Evolutionary conservation across 2,113 vertebrate species (phyloP).

Genomic region (Psophia crepitans): DNA sequence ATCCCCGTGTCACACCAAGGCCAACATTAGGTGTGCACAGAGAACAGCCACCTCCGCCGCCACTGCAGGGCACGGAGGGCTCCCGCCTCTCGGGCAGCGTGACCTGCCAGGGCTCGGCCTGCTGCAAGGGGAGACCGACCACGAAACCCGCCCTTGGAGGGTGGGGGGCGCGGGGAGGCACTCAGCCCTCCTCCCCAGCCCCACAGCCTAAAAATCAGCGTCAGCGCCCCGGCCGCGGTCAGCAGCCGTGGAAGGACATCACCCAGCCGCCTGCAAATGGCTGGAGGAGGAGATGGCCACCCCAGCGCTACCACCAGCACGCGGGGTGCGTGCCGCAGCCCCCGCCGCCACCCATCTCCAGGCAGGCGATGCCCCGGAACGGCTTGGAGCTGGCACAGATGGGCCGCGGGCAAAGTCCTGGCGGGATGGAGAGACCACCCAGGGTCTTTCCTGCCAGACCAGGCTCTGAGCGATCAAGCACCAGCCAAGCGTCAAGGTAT

Average conservation of each 20-base stretch:
- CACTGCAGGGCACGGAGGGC: accelerated
- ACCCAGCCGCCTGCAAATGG: accelerated
- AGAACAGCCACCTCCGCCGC: neutral
- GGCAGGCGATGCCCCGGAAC: accelerated
- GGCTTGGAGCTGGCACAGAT: accelerated
- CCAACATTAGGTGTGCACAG: accelerated
- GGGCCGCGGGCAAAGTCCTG: accelerated
- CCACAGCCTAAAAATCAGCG: neutral
- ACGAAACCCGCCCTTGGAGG: too few relatives aligned
- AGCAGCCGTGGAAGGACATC: accelerated
- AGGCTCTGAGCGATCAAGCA: neutral
- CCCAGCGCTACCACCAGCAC: accelerated
- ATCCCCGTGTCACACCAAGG: accelerated
- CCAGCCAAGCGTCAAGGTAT: conserved; percentile 64
- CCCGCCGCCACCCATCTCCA: neutral
- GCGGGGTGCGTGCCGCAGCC: accelerated
- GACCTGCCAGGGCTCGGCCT: neutral
- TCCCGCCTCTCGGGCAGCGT: neutral
- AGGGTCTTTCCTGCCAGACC: neutral
- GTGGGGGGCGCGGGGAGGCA: too few relatives aligned
- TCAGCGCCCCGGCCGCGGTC: accelerated
- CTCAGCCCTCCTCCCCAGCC: neutral
- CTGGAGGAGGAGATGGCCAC: neutral
- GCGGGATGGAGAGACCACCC: accelerated
- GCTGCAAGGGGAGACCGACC: neutral